Evolutionary conservation across 2,797 vertebrate genomes (phyloP).

Genomic region (Nyctalus aviator): DNA sequence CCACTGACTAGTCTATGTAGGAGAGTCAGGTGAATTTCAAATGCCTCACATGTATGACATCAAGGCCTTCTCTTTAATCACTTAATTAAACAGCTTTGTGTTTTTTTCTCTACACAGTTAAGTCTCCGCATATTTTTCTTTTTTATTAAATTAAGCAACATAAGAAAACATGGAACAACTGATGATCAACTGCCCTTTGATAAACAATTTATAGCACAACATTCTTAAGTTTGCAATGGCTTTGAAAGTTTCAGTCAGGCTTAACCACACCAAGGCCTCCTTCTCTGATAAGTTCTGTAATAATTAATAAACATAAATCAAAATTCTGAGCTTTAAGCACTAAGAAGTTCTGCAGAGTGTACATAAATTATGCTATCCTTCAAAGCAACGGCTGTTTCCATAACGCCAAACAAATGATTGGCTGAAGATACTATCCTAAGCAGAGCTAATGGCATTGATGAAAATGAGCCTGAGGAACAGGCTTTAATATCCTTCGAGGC

Average conservation of each 20-base stretch:
- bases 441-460: conserved; percentile 67
- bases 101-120: conserved; percentile 70
- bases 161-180: conserved; percentile 65
- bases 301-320: conserved; percentile 65
- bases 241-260: conserved; percentile 74
- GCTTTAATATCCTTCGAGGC: conserved; percentile 78
- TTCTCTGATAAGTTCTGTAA: conserved; percentile 73
- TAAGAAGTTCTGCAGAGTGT: conserved; percentile 56
- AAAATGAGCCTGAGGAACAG: conserved; percentile 69
- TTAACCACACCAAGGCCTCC: conserved; percentile 62
- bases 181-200: conserved; percentile 72
- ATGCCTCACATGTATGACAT: conserved; percentile 69
- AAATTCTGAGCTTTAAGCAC: conserved; percentile 67
- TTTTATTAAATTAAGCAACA: conserved; percentile 76
- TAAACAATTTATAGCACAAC: conserved; percentile 69
- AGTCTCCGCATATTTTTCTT: conserved; percentile 70
- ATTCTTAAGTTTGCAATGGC: conserved; percentile 42
- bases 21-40: conserved; percentile 73
- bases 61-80: conserved; percentile 76
- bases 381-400: conserved; percentile 65
- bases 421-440: conserved; percentile 57
- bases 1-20: conserved; percentile 74
- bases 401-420: conserved; percentile 63
- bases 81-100: conserved; percentile 75
- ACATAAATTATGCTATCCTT: conserved; percentile 61